phyloP scores from a whole-genome alignment of 2,888 invertebrate species.

The Aleiodes testaceus region DNA sequence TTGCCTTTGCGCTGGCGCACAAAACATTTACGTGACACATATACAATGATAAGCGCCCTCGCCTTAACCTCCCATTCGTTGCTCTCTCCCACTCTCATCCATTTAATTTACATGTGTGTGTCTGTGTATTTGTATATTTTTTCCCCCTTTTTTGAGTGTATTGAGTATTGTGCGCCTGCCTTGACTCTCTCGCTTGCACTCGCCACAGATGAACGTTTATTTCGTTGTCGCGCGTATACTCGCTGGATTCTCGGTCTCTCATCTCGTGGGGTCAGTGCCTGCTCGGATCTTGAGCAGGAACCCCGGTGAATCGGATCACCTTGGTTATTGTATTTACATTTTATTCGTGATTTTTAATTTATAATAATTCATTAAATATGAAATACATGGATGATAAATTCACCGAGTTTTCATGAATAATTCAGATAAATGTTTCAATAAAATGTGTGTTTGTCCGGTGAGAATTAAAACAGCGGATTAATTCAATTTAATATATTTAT shows the following conservation, averaged over 20 bases:
- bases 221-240: slow-evolving; percentile 46
- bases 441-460: too few species aligned
- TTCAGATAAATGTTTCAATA: too few species aligned
- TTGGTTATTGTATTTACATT: slow-evolving; percentile 23
- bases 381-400: not conserved
- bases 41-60: slow-evolving; percentile 11
- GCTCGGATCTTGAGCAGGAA: slow-evolving; percentile 56
- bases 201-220: slow-evolving; percentile 41
- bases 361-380: not conserved
- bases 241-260: slow-evolving; percentile 48
- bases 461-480: too few species aligned
- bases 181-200: slow-evolving; percentile 34
- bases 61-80: slow-evolving; percentile 45
- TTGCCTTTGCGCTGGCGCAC: slow-evolving; percentile 9
- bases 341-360: not conserved
- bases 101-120: slow-evolving; percentile 19
- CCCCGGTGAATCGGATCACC: slow-evolving; percentile 46
- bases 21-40: too few species aligned
- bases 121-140: not conserved
- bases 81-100: slow-evolving; percentile 29
- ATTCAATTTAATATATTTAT: too few species aligned
- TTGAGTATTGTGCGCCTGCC: slow-evolving; percentile 10
- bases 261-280: slow-evolving; percentile 57
- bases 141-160: slow-evolving; percentile 13
- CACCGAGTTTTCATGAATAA: too few species aligned